phyloP scores from a whole-genome alignment of 2,888 invertebrate genomes.

The Callyntrura guangdongensis region DNA sequence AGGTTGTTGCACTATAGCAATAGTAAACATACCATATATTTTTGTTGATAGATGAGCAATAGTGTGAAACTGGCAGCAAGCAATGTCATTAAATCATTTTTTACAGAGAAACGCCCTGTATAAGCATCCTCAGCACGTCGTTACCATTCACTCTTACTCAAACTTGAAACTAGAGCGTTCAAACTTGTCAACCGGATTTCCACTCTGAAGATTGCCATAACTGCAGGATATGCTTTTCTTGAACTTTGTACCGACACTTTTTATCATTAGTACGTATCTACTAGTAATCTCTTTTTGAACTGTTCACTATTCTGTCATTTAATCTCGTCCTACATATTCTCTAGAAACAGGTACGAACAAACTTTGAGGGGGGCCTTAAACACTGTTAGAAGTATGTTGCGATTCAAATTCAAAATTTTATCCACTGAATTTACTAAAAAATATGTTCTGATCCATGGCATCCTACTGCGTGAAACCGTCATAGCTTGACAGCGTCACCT shows the following conservation, averaged over 20 bases:
- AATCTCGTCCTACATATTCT: no score
- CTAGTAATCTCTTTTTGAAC: neutral
- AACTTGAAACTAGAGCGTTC: neutral
- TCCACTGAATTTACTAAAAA: no score
- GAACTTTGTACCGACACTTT: neutral
- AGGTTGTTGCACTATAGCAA: neutral
- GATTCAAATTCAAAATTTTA: no score
- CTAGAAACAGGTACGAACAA: no score
- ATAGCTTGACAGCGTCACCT: no score
- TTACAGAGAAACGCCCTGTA: neutral
- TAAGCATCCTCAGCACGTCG: neutral
- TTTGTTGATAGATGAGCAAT: no score
- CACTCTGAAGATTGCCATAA: slow-evolving; percentile 78
- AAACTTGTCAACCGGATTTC: slow-evolving; percentile 76
- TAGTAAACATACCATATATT: neutral
- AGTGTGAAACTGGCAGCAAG: no score
- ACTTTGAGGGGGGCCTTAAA: no score
- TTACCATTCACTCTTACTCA: neutral
- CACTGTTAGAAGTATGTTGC: no score
- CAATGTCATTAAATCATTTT: neutral
- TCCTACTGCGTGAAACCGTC: no score
- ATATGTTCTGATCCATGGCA: no score
- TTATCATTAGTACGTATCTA: neutral
- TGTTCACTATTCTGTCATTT: slow-evolving; percentile 41
- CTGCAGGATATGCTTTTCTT: slow-evolving; percentile 80